These are phyloP conservation scores for Leptodactylus fallax DNA, from an alignment of 2,797 vertebrate species.

Conservation along the genomic window DNA sequence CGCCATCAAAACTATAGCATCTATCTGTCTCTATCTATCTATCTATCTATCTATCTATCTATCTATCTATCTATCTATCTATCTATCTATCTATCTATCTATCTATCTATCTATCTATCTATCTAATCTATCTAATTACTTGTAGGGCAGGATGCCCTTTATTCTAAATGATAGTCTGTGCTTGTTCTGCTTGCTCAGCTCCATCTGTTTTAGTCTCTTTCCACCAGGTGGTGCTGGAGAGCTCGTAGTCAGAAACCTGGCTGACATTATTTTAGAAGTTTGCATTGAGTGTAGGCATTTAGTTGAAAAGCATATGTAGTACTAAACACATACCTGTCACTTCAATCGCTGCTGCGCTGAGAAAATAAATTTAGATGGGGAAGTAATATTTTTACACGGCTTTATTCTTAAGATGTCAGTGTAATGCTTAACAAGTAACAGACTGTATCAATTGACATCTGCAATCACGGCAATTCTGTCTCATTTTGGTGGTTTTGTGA, in stretches of 20 bases:
- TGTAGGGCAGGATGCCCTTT: too few relatives aligned
- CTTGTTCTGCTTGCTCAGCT: not conserved
- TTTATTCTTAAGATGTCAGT: constrained; percentile 9
- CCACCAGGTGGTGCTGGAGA: constrained; percentile 33
- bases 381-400: constrained; percentile 4
- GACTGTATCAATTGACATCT: constrained; percentile 30
- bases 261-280: not conserved
- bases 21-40: too few relatives aligned
- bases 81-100: too few relatives aligned
- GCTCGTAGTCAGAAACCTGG: not conserved
- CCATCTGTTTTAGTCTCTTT: not conserved
- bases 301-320: not conserved
- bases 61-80: too few relatives aligned
- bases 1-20: too few relatives aligned
- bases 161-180: too few relatives aligned
- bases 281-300: not conserved
- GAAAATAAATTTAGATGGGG: not conserved
- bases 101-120: too few relatives aligned
- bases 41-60: too few relatives aligned
- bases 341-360: constrained; percentile 3
- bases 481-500: constrained; percentile 28
- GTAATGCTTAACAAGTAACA: constrained; percentile 29
- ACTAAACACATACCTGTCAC: constrained; percentile 27
- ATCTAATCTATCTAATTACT: too few relatives aligned
- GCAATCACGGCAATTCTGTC: not conserved